Conservation (phyloP, 2,888 invertebrate species). For the Brenthis ino region DNA sequence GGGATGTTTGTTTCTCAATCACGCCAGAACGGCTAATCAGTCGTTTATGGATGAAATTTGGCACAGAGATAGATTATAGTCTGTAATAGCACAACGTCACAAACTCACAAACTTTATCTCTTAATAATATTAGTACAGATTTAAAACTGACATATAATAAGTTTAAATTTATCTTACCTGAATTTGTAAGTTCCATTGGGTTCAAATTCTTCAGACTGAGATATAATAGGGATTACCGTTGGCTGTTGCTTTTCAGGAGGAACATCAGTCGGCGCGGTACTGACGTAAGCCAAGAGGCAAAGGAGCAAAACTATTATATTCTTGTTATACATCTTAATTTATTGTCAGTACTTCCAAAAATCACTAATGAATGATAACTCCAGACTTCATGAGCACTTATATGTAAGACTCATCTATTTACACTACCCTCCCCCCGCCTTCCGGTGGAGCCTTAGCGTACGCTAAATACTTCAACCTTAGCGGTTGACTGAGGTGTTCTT, state of each 20-base stretch:
- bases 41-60: too few species aligned
- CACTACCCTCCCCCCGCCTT: constrained; percentile 78
- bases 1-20: too few species aligned
- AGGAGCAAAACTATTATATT: constrained; percentile 11
- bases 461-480: constrained; percentile 82
- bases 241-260: constrained; percentile 64
- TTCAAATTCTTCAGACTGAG: constrained; percentile 77
- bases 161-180: constrained; percentile 53
- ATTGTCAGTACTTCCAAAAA: constrained; percentile 58
- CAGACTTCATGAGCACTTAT: constrained; percentile 73
- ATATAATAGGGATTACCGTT: constrained; percentile 76
- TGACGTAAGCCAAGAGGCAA: constrained; percentile 46
- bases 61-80: too few species aligned
- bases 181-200: constrained; percentile 79
- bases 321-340: constrained; percentile 56
- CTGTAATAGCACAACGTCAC: too few species aligned
- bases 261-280: constrained; percentile 55
- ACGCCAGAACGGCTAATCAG: too few species aligned
- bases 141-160: too few species aligned
- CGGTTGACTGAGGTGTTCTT: constrained; percentile 75
- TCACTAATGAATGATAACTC: constrained; percentile 68
- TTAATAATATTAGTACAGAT: too few species aligned
- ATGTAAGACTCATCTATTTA: constrained; percentile 79
- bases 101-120: too few species aligned
- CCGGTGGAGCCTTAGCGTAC: constrained; percentile 69